Conservation (phyloP, 2,888 invertebrate genomes). For the Cephus spinipes region DNA sequence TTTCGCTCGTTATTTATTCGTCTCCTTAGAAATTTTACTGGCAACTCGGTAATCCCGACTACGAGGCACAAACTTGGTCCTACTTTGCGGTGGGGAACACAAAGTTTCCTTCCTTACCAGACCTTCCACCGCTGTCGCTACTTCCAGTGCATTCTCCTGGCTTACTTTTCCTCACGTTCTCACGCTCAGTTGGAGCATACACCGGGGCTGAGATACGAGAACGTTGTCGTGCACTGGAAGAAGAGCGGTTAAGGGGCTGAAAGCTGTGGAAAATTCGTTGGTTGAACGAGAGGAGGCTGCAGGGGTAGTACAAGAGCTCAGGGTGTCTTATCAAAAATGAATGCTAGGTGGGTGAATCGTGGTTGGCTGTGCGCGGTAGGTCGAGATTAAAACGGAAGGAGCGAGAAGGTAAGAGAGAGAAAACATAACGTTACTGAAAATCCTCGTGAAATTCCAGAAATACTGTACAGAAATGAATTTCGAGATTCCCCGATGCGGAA, state of each 20-base stretch:
- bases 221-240: conserved; percentile 11
- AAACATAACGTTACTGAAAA: neutral
- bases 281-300: conserved; percentile 26
- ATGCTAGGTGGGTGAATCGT: conserved; percentile 12
- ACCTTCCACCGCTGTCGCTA: neutral
- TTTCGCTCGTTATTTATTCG: conserved; percentile 27
- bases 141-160: neutral
- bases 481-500: neutral
- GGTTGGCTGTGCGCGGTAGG: neutral
- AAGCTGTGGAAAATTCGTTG: neutral
- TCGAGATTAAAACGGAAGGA: neutral
- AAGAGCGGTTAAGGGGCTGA: neutral
- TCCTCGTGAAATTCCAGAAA: neutral
- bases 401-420: neutral
- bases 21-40: neutral
- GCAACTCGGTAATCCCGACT: neutral
- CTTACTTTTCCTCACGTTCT: neutral
- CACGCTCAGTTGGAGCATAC: neutral
- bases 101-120: neutral
- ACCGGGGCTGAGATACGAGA: neutral
- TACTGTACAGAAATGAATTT: neutral
- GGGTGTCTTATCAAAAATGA: conserved; percentile 38
- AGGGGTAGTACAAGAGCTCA: conserved; percentile 27
- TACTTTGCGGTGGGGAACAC: neutral
- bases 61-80: neutral